Evolutionary conservation across 2,888 invertebrate genomes (phyloP).

Genomic region (Zygaena filipendulae): DNA sequence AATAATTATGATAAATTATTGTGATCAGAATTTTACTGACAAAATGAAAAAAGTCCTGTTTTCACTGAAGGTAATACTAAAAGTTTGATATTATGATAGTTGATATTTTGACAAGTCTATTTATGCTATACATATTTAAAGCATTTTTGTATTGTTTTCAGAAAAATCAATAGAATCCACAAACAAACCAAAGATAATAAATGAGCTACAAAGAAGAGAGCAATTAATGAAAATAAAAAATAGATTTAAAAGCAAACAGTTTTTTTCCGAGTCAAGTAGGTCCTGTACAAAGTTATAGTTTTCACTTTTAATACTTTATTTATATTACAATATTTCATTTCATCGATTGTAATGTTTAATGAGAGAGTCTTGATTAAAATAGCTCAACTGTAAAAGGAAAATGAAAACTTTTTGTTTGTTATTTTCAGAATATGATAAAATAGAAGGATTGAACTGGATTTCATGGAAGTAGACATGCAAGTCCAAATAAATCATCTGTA

Average conservation of each 20-base stretch:
- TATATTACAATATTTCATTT: no score
- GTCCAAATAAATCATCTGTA: slow-evolving; percentile 24
- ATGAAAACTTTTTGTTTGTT: no score
- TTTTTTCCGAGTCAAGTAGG: slow-evolving; percentile 41
- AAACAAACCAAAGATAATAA: slow-evolving; percentile 22
- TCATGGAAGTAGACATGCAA: slow-evolving; percentile 39
- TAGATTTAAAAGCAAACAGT: slow-evolving; percentile 38
- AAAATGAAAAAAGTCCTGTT: slow-evolving; percentile 28
- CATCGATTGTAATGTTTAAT: no score
- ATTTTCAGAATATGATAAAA: slow-evolving; percentile 50
- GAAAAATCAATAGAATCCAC: no score
- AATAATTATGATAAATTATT: slow-evolving; percentile 11
- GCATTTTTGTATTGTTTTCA: slow-evolving; percentile 1
- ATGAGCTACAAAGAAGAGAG: slow-evolving; percentile 30
- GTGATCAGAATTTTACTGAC: no score
- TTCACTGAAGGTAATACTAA: slow-evolving; percentile 27
- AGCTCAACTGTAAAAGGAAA: no score
- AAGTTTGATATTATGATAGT: neutral
- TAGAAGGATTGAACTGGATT: slow-evolving; percentile 60
- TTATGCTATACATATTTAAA: neutral
- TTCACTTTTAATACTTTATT: no score
- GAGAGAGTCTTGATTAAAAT: no score
- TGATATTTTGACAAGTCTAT: neutral
- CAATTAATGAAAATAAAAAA: slow-evolving; percentile 28
- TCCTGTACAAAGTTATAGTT: slow-evolving; percentile 5